Percentiles rank a stretch among this genome's conserved stretches.
phyloP scores from a whole-genome alignment of 2,888 invertebrate genomes.

The Athetis lepigone region DNA sequence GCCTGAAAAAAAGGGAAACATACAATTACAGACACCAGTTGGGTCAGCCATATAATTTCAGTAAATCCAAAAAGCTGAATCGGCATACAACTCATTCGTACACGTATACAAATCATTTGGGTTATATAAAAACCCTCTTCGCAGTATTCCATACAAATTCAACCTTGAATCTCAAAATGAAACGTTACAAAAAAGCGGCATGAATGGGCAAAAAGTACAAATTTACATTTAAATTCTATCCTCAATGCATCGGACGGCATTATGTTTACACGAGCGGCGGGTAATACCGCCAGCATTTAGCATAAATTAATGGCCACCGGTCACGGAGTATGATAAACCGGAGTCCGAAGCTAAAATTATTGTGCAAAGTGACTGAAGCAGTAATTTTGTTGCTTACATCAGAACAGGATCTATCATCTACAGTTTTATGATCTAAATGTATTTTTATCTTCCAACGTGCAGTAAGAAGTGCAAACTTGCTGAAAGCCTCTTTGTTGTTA shows the following conservation, averaged over 20 bases:
- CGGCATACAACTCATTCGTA: slow-evolving; percentile 17
- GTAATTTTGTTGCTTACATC: neutral
- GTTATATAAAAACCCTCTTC: slow-evolving; percentile 26
- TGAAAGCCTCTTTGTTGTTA: too few species aligned
- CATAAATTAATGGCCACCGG: slow-evolving; percentile 69
- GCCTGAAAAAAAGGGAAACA: neutral
- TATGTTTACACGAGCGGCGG: slow-evolving; percentile 57
- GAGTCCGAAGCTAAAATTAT: slow-evolving; percentile 35
- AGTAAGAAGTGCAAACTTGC: too few species aligned
- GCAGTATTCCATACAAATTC: slow-evolving; percentile 40
- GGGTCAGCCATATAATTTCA: slow-evolving; percentile 6
- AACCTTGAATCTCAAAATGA: slow-evolving; percentile 50
- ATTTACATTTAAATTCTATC: slow-evolving; percentile 58
- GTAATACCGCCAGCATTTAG: slow-evolving; percentile 64
- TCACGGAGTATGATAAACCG: slow-evolving; percentile 38
- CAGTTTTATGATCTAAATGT: too few species aligned
- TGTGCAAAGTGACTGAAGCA: neutral
- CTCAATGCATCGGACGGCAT: slow-evolving; percentile 59
- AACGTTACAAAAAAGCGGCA: slow-evolving; percentile 41
- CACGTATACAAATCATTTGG: slow-evolving; percentile 21
- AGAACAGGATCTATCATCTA: neutral
- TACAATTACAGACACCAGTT: slow-evolving; percentile 10
- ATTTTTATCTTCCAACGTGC: too few species aligned
- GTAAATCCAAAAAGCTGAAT: slow-evolving; percentile 7
- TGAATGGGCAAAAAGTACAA: slow-evolving; percentile 45